Evolutionary conservation across 2,797 vertebrate genomes (phyloP).

Genomic region (Rhabdophis nuchalis): DNA sequence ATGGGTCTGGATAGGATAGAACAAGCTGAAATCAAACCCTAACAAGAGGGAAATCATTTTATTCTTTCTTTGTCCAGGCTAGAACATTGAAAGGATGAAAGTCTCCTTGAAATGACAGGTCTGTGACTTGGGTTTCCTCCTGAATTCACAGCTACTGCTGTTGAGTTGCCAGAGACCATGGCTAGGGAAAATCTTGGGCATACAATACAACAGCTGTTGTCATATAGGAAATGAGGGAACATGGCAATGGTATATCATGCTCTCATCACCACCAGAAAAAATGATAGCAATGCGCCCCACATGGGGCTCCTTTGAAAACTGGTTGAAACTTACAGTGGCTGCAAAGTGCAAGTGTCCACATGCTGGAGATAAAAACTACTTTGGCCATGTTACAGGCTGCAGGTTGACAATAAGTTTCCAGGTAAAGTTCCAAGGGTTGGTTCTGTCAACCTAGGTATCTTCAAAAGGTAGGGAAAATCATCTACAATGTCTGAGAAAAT

Average conservation of each 20-base stretch:
- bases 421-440: not conserved
- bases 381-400: not conserved
- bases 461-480: not conserved
- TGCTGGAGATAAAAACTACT: not conserved
- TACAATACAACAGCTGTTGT: not conserved
- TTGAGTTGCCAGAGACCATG: not conserved
- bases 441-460: not conserved
- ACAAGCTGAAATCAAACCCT: not conserved
- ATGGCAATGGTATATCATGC: not conserved
- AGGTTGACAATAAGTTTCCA: not conserved
- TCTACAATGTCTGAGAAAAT: not conserved
- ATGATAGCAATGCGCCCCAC: not conserved
- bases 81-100: not conserved
- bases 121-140: not conserved
- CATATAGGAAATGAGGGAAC: not conserved
- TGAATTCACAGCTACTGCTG: not conserved
- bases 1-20: not conserved
- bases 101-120: not conserved
- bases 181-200: not conserved
- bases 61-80: not conserved
- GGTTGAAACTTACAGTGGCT: not conserved
- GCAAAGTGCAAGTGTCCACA: not conserved
- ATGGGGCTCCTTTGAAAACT: not conserved
- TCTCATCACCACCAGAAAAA: not conserved
- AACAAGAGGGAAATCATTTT: not conserved